Evolutionary conservation across 2,888 invertebrate genomes (phyloP), one percentile per base, ranked within the genome.

Genomic region (Drosophila kokeensis): DNA sequence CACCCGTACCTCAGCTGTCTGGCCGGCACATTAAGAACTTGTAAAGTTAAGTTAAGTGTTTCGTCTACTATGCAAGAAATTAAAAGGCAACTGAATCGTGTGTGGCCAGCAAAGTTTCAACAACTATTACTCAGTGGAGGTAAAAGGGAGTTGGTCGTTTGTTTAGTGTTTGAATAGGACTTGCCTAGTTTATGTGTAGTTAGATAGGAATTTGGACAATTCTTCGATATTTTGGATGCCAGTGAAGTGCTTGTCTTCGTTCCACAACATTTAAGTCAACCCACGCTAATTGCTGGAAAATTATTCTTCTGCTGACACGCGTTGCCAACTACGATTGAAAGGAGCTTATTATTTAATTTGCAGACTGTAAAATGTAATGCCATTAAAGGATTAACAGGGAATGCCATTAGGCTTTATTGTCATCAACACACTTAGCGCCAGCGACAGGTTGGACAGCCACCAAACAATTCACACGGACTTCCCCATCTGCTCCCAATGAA

Each of bases 21-120:
- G 88, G 86, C 68, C 83, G 66, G 80, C 82, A 86, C 85, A 88
- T 86, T 88, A 88, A 88, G 87, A 88, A 86, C 82, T 86, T 86
- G 87, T 83, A 86, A 86, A 86, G 88, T 86, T 85, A 82, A 86
- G 80, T 86, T 86, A 86, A 88, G 88, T 88, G 87, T 85, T 83
- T 78, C 80, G 88, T 73, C 86, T 79, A 75, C 81, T 81, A 87
- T 77, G 88, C 83, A 81, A 81, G 79, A 83, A 84, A 85, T 69
- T 63, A 76, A 85, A 79, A 74, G 74, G 53, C 70, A 82, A 69
- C 68, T 68, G 69, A 72, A 58, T 76, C 80, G 88, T 82, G 79
- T 75, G 80, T 77, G 82, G 81, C 66, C 50, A 82, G 72, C 78
- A 80, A 73, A 82, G 82, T 80, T 82, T 57, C 50, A 48, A 38